A percentile compares a stretch with the other conserved stretches of the same genome.
These are phyloP conservation scores for Rhipidura dahli DNA, from an alignment of 2,113 vertebrate species.

Conservation along the genomic window DNA sequence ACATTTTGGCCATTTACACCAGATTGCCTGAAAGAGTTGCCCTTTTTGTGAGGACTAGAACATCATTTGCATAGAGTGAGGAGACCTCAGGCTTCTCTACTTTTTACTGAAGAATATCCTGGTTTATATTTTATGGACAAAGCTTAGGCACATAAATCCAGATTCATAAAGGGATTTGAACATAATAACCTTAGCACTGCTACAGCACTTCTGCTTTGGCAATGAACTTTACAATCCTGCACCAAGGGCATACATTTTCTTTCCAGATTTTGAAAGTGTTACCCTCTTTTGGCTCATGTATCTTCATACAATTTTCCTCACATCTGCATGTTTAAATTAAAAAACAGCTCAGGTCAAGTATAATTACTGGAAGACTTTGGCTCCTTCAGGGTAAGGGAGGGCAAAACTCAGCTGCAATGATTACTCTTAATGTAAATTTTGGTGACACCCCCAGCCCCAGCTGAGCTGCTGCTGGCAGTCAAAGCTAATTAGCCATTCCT, in stretches of 20 bases:
- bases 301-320: neutral
- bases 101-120: neutral
- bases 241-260: neutral
- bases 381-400: neutral
- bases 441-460: neutral
- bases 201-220: neutral
- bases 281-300: neutral
- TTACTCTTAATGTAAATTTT: neutral
- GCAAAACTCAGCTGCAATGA: neutral
- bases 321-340: neutral
- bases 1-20: neutral
- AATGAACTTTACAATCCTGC: neutral
- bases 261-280: neutral
- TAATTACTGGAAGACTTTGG: neutral
- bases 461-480: neutral
- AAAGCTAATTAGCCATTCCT: neutral
- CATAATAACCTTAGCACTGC: neutral
- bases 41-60: neutral
- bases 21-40: neutral
- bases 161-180: neutral
- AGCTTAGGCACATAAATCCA: neutral
- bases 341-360: neutral
- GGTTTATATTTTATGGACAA: neutral
- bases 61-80: neutral
- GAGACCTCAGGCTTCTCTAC: neutral